Base-by-base conservation (phyloP, 2,797 vertebrate genomes). In the Lagodon rhomboides region DNA sequence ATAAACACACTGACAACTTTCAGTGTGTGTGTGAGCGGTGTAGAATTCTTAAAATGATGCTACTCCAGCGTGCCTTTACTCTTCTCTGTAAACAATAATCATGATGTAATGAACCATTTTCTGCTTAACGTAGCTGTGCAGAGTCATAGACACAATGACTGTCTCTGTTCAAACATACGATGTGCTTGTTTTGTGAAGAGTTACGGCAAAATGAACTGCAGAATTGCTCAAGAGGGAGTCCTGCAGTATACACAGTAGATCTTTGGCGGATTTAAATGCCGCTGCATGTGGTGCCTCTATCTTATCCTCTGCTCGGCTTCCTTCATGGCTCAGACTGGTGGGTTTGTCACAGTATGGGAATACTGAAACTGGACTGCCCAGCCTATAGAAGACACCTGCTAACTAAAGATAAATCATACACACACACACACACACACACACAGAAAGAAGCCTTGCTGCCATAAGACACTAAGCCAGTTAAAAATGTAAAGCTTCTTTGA, bases 401-500 rank as follows among this genome's bases (percentile, higher is more conserved):
- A 82, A 83, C 38, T 78, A 46, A 5, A 85, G 76, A 92, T 91
- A 84, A 91, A 83, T 86, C 71, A 59, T 22, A 73, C 44, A 50
- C 41, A 72, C 62, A 50, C 23, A 12, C 20, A 43, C 58, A 41
- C 20, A 20, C 50, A 22, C 72, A 62, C 43, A 73, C 41, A 46
- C 34, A 73, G 54, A 44, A 77, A 75, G 71, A 58, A 34, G 62
- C 62, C 34, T 18, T 10, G 53, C 73, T 63, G 77, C 30, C 71
- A 75, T 50, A 46, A 66, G 58, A 67, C 63, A 63, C 78, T 84
- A 79, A 87, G 78, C 73, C 76, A 73, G 70, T 84, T 83, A 77
- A 77, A 85, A 87, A 88, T 75, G 68, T 85, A 88, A 88, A 89
- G 85, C 84, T 79, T 50, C 75, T 81, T 54, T 79, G 73, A 70